phyloP scores from a whole-genome alignment of 2,797 vertebrate genomes.

The Sebastes vulpes region DNA sequence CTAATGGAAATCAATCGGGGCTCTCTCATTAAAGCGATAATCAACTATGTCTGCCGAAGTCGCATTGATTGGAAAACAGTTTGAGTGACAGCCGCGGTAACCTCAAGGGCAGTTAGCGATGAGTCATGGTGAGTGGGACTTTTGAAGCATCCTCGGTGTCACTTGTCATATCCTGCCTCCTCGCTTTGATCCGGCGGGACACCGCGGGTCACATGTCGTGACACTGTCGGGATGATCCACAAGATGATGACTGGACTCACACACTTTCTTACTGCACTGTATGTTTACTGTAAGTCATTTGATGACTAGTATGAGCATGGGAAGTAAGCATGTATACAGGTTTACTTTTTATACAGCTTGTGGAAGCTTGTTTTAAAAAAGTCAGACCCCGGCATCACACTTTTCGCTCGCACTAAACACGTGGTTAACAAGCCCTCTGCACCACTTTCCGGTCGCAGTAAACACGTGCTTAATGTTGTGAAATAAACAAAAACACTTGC shows the following conservation, averaged over 20 bases:
- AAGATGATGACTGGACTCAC: constrained; percentile 14
- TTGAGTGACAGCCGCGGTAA: constrained; percentile 72
- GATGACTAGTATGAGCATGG: not conserved
- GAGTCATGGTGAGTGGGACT: constrained; percentile 69
- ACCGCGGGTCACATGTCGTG: constrained; percentile 39
- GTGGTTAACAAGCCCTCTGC: no score
- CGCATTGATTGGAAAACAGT: constrained; percentile 72
- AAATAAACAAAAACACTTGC: no score
- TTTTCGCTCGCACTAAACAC: no score
- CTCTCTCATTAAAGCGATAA: constrained; percentile 79
- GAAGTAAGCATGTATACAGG: not conserved
- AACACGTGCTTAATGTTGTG: no score
- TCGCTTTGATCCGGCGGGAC: constrained; percentile 42
- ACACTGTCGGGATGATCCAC: constrained; percentile 33
- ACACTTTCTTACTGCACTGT: not conserved
- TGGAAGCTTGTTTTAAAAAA: not conserved
- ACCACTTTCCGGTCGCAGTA: no score
- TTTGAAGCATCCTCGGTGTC: constrained; percentile 50
- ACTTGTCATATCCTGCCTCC: constrained; percentile 57
- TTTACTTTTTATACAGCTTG: not conserved
- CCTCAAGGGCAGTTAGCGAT: constrained; percentile 56
- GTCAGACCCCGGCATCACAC: no score
- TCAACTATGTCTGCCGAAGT: constrained; percentile 64
- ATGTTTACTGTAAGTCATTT: not conserved
- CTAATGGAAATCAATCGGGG: constrained; percentile 73